Evolutionary conservation across 1,140 invertebrate species (phyloP), one percentile per base, ranked within the genome.

Genomic region (Brachionus angularis): DNA sequence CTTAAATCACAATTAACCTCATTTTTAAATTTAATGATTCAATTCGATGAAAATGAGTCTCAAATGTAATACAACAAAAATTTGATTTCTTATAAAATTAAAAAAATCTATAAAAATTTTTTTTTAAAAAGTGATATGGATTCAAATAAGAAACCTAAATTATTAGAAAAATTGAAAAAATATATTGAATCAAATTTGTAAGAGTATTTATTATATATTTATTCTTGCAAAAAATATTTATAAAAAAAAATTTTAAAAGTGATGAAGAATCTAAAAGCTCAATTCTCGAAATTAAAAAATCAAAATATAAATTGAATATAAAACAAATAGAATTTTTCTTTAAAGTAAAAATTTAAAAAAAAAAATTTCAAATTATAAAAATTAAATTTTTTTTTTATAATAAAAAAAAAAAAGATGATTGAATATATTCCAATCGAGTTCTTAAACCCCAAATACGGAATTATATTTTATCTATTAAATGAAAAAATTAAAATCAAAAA

Each of bases 181-280:
- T 14, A 39, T 33, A 21, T 58, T 42, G 12, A 58, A 39, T 39
- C 36, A 25, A 29, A 58, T 39, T 58, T 58, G 53, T 58, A 58
- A 36, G 39, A 3, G 10, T 7, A 42, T 14, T 7, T 3, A n/a
- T 23, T 55, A 33, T 33, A 23, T 7, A 21, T 34, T 16, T 21
- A 33, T n/a, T 55, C 21, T 34, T n/a, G 31, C n/a, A 34, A 39
- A 39, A 4, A 4, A 39, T 14, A 39, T 14, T 33, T 18, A n/a
- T 21, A 18, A 16, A 25, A 25, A 25, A 25, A 8, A 18, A 34
- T 53, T 53, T 42, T 42, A 14, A 42, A 42, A 58, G 53, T 25
- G 53, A 36, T 39, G 34, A 16, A 29, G 25, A 25, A 18, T 7
- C 10, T 1, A 58, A 58, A 58, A 58, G 10, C 8, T 31, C 21